Evolutionary conservation across 2,113 vertebrate species (phyloP), one percentile per base, ranked within the genome.

Genomic region (Sinocyclocheilus anophthalmus): DNA sequence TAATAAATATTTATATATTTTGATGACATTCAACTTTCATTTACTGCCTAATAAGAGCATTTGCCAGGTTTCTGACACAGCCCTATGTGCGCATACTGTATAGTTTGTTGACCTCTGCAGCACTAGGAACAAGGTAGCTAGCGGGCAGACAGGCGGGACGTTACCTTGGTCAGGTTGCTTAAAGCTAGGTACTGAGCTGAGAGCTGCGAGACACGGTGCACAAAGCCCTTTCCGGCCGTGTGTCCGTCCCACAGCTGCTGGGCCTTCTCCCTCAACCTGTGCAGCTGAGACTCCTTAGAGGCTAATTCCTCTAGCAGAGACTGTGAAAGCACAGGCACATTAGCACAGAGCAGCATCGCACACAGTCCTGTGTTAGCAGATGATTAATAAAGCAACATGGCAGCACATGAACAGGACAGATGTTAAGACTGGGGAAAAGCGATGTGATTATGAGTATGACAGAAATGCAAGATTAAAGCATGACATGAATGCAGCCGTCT

Each of bases 91-190:
- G 2, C 69, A 37, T 75, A 30, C 45, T 42, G 7, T 42, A 42
- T 65, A 84, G 37, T 37, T 33, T 84, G 42, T 33, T 6, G 16
- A 24, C 22, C 12, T 24, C 61, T 70, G 30, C 67, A 70, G 73
- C 75, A 78, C 4, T 26, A 63, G 48, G 9, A 39, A 67, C 81
- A 69, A 42, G 69, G 30, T 42, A 67, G 70, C 81, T 30, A 75
- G 48, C 57, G 5, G 59, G 37, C 85, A 67, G 30, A 76, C 76
- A 85, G 72, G 16, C 63, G 91, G 90, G 79, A 83, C 89, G 81
- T 97, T 99, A 99, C 98, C 98, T 99, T 99, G 73, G 98, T 97
- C 92, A 98, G 90, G 96, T 97, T 99, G 96, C 96, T 97, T 95
- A 99, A 96, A 88, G 97, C 96, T 92, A 99, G 95, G 91, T 97